A percentile compares a stretch with the other conserved stretches of the same genome.
These are phyloP conservation scores for Nasonovia ribisnigri DNA, from an alignment of 2,888 invertebrate genomes.

Conservation along the genomic window DNA sequence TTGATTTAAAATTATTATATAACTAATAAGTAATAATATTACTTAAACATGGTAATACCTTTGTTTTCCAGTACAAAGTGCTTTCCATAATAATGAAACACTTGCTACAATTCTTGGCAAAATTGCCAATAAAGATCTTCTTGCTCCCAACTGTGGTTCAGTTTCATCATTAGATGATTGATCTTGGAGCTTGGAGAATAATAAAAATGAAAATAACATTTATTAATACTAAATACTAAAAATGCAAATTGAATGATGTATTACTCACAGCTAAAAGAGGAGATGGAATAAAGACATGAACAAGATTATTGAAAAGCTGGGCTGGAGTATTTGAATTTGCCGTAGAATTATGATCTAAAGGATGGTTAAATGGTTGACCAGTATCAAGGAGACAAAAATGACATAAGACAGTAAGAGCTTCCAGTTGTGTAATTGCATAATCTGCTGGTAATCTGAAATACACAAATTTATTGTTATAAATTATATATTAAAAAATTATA, in stretches of 20 bases:
- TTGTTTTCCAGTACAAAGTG: constrained; percentile 73
- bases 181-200: constrained; percentile 54
- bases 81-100: constrained; percentile 84
- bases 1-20: not conserved
- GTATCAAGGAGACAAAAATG: constrained; percentile 85
- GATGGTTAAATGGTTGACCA: constrained; percentile 75
- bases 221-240: not conserved
- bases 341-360: constrained; percentile 67
- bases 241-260: not conserved
- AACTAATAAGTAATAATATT: not conserved
- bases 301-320: constrained; percentile 84
- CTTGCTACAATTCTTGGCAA: constrained; percentile 86
- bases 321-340: constrained; percentile 71
- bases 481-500: not conserved
- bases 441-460: constrained; percentile 75
- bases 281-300: constrained; percentile 83
- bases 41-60: constrained; percentile 70
- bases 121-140: constrained; percentile 82
- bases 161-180: constrained; percentile 59
- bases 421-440: constrained; percentile 82
- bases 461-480: not conserved
- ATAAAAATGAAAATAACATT: constrained; percentile 10
- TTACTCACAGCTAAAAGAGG: constrained; percentile 70
- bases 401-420: constrained; percentile 82
- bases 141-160: constrained; percentile 71